Evolutionary conservation across 2,113 vertebrate genomes (phyloP).

Genomic region (Phylloscopus whistleri): DNA sequence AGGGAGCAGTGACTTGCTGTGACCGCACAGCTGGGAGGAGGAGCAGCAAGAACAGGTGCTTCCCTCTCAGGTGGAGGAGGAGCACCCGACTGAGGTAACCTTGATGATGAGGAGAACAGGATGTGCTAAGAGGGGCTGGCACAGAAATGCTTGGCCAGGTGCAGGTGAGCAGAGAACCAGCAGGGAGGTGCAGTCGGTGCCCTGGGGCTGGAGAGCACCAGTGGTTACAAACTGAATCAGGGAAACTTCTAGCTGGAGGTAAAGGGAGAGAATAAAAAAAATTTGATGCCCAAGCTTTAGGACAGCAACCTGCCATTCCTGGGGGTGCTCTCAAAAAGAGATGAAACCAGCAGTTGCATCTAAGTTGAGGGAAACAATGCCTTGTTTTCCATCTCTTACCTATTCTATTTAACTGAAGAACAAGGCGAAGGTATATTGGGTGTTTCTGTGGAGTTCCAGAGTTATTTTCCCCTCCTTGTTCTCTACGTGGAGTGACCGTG

Average conservation of each 20-base stretch:
- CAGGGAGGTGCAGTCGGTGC: not conserved
- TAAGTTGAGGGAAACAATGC: not conserved
- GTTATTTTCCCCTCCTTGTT: not conserved
- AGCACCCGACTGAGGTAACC: fast-evolving
- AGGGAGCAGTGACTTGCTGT: not conserved
- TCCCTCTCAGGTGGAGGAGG: not conserved
- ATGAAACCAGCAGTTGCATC: not conserved
- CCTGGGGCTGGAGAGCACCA: fast-evolving
- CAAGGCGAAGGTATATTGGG: too few relatives aligned
- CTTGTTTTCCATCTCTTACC: not conserved
- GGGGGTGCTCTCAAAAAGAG: not conserved
- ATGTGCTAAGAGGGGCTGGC: not conserved
- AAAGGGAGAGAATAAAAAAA: too few relatives aligned
- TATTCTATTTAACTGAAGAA: not conserved
- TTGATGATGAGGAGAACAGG: not conserved
- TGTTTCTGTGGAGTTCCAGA: not conserved
- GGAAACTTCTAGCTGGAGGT: not conserved
- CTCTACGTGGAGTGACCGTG: fast-evolving
- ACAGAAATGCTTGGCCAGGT: not conserved
- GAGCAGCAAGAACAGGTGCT: not conserved
- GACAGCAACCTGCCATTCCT: not conserved
- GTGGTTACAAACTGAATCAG: fast-evolving
- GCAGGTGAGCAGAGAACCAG: not conserved
- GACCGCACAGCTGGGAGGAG: not conserved
- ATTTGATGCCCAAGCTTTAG: not conserved